phyloP scores from a whole-genome alignment of 2,797 vertebrate species.

The Lepus townsendii region DNA sequence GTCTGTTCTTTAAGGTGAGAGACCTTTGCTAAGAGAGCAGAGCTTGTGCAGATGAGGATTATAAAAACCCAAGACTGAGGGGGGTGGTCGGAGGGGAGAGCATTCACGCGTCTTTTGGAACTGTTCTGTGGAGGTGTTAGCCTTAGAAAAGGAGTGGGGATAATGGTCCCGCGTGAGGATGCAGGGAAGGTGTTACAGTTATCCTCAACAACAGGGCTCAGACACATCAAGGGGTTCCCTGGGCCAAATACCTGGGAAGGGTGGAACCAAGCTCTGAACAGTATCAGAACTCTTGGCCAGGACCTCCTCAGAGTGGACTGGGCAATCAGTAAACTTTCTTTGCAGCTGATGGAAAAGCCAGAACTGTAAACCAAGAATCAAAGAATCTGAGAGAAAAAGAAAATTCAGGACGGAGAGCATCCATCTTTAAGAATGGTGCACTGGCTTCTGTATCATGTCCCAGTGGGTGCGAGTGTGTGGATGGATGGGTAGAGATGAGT shows the following conservation, averaged over 20 bases:
- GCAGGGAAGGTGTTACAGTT: background rate
- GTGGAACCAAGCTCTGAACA: background rate
- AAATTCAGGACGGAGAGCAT: background rate
- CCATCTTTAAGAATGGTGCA: background rate
- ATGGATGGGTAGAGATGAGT: rapidly evolving
- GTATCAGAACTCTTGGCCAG: too few relatives aligned
- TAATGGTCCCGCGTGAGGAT: background rate
- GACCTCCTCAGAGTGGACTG: background rate
- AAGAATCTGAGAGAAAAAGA: background rate
- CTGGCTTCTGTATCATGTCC: background rate
- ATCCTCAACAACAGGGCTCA: background rate
- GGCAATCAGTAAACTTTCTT: background rate
- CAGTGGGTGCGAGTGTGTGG: background rate
- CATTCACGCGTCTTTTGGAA: conserved; percentile 3
- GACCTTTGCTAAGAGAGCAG: background rate
- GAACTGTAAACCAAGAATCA: conserved; percentile 3
- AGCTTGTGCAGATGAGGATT: background rate
- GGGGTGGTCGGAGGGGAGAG: background rate
- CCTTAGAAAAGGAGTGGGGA: background rate
- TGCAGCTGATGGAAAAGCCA: background rate
- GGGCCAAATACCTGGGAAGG: background rate
- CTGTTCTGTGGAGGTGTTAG: background rate
- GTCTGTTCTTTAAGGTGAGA: background rate
- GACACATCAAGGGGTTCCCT: background rate
- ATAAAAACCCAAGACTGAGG: background rate